Evolutionary conservation across 1,140 invertebrate genomes (phyloP).

Genomic region (Lepidurus apus): DNA sequence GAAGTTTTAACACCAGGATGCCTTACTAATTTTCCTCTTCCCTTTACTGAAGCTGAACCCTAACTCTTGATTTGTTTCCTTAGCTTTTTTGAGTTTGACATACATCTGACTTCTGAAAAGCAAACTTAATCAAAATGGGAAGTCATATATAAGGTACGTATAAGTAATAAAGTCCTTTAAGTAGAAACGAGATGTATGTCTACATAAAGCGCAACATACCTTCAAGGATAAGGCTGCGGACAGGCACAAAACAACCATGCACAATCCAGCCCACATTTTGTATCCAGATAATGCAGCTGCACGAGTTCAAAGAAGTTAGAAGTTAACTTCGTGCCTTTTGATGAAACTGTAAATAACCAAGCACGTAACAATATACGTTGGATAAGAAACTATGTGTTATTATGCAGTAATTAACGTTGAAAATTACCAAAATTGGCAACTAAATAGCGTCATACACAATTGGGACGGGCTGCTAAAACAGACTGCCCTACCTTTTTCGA

Average conservation of each 20-base stretch:
- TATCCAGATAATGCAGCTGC: background rate
- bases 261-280: conserved; percentile 8
- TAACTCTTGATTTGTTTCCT: too few species aligned
- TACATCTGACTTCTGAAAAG: too few species aligned
- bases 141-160: background rate
- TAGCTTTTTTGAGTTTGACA: too few species aligned
- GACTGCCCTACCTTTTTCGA: conserved; percentile 8
- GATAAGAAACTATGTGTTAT: background rate
- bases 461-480: background rate
- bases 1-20: too few species aligned
- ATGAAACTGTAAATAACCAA: background rate
- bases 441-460: background rate
- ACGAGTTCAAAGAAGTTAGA: background rate
- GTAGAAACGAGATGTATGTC: background rate
- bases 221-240: background rate
- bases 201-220: background rate
- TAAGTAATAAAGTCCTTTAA: background rate
- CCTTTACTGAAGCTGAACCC: too few species aligned
- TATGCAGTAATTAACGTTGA: background rate
- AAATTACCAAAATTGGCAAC: background rate
- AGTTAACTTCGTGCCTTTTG: too few species aligned
- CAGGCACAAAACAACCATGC: background rate
- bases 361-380: background rate
- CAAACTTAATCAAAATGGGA: background rate
- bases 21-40: too few species aligned